A percentile compares a stretch with the other conserved stretches of the same genome.
Conservation (phyloP, 2,888 invertebrate genomes). For the Rotaria magnacalcarata region DNA sequence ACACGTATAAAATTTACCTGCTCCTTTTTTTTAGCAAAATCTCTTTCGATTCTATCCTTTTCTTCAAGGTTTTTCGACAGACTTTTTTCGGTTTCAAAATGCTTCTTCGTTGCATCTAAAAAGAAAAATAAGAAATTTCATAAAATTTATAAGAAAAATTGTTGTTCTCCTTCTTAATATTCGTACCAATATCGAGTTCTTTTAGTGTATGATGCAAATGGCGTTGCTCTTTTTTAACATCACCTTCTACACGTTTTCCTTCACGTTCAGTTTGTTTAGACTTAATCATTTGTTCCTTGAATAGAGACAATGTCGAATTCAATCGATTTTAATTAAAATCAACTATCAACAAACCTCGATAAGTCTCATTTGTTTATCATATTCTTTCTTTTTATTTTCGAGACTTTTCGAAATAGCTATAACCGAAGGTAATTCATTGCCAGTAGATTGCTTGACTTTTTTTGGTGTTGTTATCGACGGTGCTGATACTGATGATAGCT, state of each 20-base stretch:
- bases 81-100: conserved; percentile 39
- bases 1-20: conserved; percentile 49
- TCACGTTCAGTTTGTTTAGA: conserved; percentile 57
- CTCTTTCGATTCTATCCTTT: conserved; percentile 52
- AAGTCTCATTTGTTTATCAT: conserved; percentile 53
- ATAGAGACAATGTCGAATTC: background rate
- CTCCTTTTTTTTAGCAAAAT: conserved; percentile 53
- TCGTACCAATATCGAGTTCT: conserved; percentile 56
- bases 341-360: conserved; percentile 49
- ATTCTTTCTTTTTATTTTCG: conserved; percentile 53
- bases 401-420: conserved; percentile 46
- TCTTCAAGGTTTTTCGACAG: conserved; percentile 51
- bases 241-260: conserved; percentile 55
- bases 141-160: too few species aligned
- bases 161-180: too few species aligned
- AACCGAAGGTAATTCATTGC: conserved; percentile 37
- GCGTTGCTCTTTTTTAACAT: conserved; percentile 56
- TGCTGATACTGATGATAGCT: background rate
- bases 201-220: conserved; percentile 53
- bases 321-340: background rate
- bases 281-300: conserved; percentile 58
- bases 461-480: background rate
- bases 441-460: background rate
- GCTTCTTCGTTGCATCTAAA: conserved; percentile 35
- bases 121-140: background rate